A percentile compares a stretch with the other conserved stretches of the same genome.
Evolutionary conservation across 2,888 invertebrate genomes (phyloP).

Genomic region (Augiades crinisus): DNA sequence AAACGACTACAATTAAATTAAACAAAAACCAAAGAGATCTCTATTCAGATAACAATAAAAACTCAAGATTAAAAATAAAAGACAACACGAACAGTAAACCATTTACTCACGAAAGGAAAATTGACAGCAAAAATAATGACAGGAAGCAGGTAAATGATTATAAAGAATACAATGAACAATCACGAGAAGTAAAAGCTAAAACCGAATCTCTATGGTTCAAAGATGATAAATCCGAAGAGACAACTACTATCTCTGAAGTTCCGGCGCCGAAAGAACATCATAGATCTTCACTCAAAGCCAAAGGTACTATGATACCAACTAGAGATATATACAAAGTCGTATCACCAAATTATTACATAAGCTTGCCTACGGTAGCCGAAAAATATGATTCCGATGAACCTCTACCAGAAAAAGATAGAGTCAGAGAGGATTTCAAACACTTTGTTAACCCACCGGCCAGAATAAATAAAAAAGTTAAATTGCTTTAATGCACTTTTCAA

Average conservation of each 20-base stretch:
- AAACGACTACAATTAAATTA: not conserved
- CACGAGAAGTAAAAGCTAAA: slow-evolving; percentile 40
- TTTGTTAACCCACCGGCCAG: slow-evolving; percentile 41
- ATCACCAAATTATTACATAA: slow-evolving; percentile 51
- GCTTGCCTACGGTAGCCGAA: slow-evolving; percentile 48
- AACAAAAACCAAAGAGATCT: no score
- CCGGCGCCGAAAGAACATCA: slow-evolving; percentile 9
- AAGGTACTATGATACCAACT: slow-evolving; percentile 47
- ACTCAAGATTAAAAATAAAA: slow-evolving; percentile 29
- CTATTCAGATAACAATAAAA: slow-evolving; percentile 19
- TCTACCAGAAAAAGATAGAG: slow-evolving; percentile 53
- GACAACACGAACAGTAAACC: slow-evolving; percentile 6
- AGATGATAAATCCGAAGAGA: slow-evolving; percentile 1
- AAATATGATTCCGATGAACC: slow-evolving; percentile 62
- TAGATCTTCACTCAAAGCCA: no score
- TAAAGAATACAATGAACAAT: slow-evolving; percentile 18
- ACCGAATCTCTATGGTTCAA: slow-evolving; percentile 42
- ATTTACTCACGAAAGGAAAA: not conserved
- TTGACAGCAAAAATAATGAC: not conserved
- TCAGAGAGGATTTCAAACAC: slow-evolving; percentile 43
- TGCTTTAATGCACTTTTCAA: no score
- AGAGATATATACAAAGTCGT: slow-evolving; percentile 44
- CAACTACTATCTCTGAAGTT: slow-evolving; percentile 2
- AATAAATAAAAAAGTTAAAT: slow-evolving; percentile 49
- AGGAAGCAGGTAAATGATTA: slow-evolving; percentile 4